A percentile compares a stretch with the other conserved stretches of the same genome.
phyloP scores from a whole-genome alignment of 2,113 vertebrate species.

The Hippocampus abdominalis region DNA sequence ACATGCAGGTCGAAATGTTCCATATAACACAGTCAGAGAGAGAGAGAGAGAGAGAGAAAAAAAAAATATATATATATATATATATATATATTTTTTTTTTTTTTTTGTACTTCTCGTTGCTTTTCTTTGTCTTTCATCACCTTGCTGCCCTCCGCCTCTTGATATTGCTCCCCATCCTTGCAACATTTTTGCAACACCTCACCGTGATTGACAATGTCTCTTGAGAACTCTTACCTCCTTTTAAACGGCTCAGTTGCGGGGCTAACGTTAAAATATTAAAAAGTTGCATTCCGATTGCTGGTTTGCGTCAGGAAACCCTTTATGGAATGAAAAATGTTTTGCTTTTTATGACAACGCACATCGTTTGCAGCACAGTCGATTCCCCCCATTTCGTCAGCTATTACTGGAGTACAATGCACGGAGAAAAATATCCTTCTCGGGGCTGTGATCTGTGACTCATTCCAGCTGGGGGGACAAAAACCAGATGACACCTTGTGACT shows the following conservation, averaged over 20 bases:
- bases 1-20: constrained; percentile 54
- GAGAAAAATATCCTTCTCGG: neutral
- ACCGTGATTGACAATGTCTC: constrained; percentile 20
- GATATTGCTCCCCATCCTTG: constrained; percentile 32
- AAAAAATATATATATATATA: too few species aligned
- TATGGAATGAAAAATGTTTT: neutral
- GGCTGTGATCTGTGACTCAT: neutral
- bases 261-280: neutral
- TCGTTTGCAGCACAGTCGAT: neutral
- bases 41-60: neutral
- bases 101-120: neutral
- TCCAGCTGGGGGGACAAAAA: neutral
- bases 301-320: neutral
- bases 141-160: constrained; percentile 29
- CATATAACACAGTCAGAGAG: neutral
- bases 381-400: neutral
- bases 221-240: constrained; percentile 12
- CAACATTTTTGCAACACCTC: constrained; percentile 39
- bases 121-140: constrained; percentile 41
- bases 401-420: neutral
- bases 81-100: too few species aligned
- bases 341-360: neutral
- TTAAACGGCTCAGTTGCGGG: neutral
- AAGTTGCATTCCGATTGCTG: neutral
- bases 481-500: neutral